Evolutionary conservation across 30 jellyfish, hydroid and myxozoan genomes (phyloP).

Genomic region (Hydractinia symbiolongicarpus): DNA sequence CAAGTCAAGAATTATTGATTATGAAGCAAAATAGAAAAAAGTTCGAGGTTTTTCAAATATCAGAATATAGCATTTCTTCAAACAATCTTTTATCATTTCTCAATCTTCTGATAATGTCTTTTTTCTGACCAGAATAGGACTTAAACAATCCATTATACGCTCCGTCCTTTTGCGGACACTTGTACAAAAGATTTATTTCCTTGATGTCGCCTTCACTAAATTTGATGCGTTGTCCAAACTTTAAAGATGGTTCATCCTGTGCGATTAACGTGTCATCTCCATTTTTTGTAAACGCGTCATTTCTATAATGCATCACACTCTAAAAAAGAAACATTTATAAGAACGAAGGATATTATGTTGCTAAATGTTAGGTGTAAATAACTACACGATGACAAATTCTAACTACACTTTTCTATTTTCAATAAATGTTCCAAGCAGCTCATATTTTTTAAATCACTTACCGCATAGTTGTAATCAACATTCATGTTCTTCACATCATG

Average conservation of each 20-base stretch:
- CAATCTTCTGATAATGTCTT: too few relatives aligned
- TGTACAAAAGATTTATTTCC: conserved; percentile 19
- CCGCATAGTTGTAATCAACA: conserved; percentile 20
- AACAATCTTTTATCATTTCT: too few relatives aligned
- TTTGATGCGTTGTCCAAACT: conserved; percentile 28
- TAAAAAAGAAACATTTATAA: neutral
- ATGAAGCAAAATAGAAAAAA: too few relatives aligned
- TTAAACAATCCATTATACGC: conserved; percentile 17
- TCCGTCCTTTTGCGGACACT: conserved; percentile 2
- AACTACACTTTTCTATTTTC: too few relatives aligned
- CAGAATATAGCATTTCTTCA: too few relatives aligned
- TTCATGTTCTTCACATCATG: neutral
- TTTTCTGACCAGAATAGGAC: conserved; percentile 22
- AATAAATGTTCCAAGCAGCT: too few relatives aligned
- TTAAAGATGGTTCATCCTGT: neutral
- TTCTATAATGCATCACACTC: conserved; percentile 46
- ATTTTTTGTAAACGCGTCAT: conserved; percentile 27
- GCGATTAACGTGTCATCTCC: conserved; percentile 25
- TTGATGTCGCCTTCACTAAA: conserved; percentile 35
- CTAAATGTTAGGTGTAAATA: too few relatives aligned
- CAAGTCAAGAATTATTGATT: too few relatives aligned
- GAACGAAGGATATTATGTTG: too few relatives aligned
- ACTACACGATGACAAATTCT: too few relatives aligned
- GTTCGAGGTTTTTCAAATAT: too few relatives aligned
- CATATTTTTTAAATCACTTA: neutral